phyloP scores from a whole-genome alignment of 1,140 invertebrate genomes.

The Drosophila pseudoobscura region DNA sequence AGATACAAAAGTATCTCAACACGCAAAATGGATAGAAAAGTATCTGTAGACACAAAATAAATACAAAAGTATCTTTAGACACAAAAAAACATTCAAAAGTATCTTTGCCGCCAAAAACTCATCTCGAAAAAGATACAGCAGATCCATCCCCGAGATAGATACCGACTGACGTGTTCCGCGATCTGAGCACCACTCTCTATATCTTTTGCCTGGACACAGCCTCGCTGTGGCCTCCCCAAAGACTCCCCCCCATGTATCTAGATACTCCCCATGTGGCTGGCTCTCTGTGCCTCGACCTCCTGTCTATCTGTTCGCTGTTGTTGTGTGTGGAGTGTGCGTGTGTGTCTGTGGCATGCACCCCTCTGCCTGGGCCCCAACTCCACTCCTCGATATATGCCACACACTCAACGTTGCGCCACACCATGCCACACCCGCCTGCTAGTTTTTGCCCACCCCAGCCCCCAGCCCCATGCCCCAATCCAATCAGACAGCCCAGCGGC shows the following conservation, averaged over 20 bases:
- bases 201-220: too few relatives aligned
- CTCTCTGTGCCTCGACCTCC: conserved; percentile 32
- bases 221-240: too few relatives aligned
- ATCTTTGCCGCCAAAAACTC: too few relatives aligned
- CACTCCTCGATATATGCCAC: conserved; percentile 14
- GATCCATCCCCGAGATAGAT: too few relatives aligned
- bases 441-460: not conserved
- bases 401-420: not conserved
- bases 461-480: conserved; percentile 25
- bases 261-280: conserved; percentile 16
- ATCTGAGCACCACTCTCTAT: too few relatives aligned
- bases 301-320: conserved; percentile 74
- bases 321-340: not conserved
- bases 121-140: too few relatives aligned
- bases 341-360: conserved; percentile 64
- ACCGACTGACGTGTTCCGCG: too few relatives aligned
- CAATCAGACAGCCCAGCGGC: conserved; percentile 52
- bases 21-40: too few relatives aligned
- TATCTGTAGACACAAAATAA: too few relatives aligned
- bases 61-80: too few relatives aligned
- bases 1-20: too few relatives aligned
- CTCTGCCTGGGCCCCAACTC: conserved; percentile 52
- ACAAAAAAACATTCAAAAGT: too few relatives aligned
- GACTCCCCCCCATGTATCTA: not conserved
- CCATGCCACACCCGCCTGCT: not conserved